Evolutionary conservation across 2,888 invertebrate species (phyloP), one percentile per base, ranked within the genome.

Genomic region (Zhuqinia jingwanae): DNA sequence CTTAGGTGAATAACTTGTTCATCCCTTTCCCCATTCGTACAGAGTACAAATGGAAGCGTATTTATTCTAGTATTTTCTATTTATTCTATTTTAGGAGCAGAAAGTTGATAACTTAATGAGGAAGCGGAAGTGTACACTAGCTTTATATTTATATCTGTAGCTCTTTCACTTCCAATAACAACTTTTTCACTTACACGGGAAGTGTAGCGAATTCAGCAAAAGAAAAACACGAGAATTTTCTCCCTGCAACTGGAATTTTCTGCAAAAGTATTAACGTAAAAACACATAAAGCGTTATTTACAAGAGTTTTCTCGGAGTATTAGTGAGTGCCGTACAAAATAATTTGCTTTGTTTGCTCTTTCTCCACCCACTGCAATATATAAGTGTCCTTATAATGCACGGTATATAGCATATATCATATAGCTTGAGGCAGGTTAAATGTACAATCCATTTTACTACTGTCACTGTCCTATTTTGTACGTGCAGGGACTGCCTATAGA

Each of bases 41-140:
- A n/a, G n/a, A n/a, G n/a, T n/a, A n/a, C n/a, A n/a, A n/a, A n/a
- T n/a, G n/a, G n/a, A n/a, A n/a, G n/a, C n/a, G n/a, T n/a, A n/a
- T n/a, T n/a, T n/a, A n/a, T n/a, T n/a, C n/a, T n/a, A n/a, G n/a
- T n/a, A n/a, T n/a, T n/a, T n/a, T n/a, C n/a, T n/a, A 58, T 25
- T 22, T 58, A 10, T 27, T 13, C 58, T 25, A 53, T 75, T 47
- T 27, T 73, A 20, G 15, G 20, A 2, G 50, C 2, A 53, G n/a
- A 50, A 53, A 53, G n/a, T 50, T 53, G 25, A 77, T 42, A 25
- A 42, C 45, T 77, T 77, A 77, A 58, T 60, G 77, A 77, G 60
- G 42, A 60, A 60, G 60, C 60, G 77, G 77, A 77, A 77, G 60
- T 77, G 11, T 76, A 56, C 20, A 50, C 30, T n/a, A 53, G 27